Base-by-base conservation (phyloP, 2,797 vertebrate species). In the Sphaeramia orbicularis region DNA sequence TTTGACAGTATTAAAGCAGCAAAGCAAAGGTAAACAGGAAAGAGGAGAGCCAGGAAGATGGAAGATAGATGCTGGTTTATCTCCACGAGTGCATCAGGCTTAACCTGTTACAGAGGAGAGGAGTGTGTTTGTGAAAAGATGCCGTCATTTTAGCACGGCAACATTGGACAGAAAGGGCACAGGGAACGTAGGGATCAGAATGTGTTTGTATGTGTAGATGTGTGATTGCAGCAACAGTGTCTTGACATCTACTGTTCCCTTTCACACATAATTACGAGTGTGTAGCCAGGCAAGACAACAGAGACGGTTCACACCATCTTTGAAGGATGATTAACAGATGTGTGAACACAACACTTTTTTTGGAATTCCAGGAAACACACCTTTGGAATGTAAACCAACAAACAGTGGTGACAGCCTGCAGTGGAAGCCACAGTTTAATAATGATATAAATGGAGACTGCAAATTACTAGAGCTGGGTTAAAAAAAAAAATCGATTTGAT, bases 1-100 rank as follows among this genome's bases (percentile, higher is more conserved):
- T 78, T 68, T 27, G 63, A 68, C 50, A 63, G 48, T 38, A 60
- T 78, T 74, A 81, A 80, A 70, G 76, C 43, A 16, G 55, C 68
- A 68, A 81, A 74, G 43, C 59, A 42, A 65, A 76, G 37, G 64
- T 57, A 70, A 84, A 77, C 41, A 66, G 52, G 58, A 43, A 21
- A 14, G 37, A 66, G 63, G 56, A 30, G 19, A 64, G 50, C 65
- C 0, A 1, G 49, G 4, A 1, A 11, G 38, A 43, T n/a, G 48
- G 35, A 18, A 15, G 37, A 61, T 9, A 43, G 35, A 73, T 43
- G 71, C 44, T 44, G 38, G 15, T 71, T 71, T 18, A 75, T 50
- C 47, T 58, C 21, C 53, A 41, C 54, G 52, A 68, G 37, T 36
- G 47, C 64, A 65, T 53, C 43, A 43, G 54, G 48, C 60, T 51